phyloP scores from a whole-genome alignment of 2,797 vertebrate species.

The Spinus olivaceus region DNA sequence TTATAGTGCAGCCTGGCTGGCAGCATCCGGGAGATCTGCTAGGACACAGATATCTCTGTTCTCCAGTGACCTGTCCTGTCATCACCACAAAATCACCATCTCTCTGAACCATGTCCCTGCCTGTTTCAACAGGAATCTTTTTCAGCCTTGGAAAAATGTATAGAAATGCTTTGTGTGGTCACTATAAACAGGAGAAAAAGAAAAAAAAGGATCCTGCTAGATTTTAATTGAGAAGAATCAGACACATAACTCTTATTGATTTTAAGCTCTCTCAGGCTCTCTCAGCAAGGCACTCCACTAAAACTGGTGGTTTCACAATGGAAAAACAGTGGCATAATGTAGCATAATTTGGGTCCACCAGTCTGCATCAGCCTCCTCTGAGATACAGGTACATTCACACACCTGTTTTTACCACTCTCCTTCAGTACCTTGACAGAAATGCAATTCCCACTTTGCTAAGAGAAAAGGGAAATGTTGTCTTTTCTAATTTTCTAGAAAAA shows the following conservation, averaged over 20 bases:
- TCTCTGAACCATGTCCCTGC: not conserved
- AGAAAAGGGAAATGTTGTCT: not conserved
- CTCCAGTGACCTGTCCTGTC: not conserved
- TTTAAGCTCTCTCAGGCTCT: not conserved
- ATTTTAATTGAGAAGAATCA: not conserved
- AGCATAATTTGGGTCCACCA: not conserved
- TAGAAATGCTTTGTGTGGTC: not conserved
- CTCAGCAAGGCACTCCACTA: not conserved
- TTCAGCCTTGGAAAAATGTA: not conserved
- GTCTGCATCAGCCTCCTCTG: not conserved
- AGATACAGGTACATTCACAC: not conserved
- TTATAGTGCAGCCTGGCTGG: not conserved
- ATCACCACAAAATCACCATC: not conserved
- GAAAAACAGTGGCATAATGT: not conserved
- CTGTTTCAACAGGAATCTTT: not conserved
- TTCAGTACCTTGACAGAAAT: not conserved
- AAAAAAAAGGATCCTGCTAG: not conserved
- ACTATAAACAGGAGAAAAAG: not conserved
- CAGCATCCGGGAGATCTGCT: not conserved
- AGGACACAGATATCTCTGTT: not conserved
- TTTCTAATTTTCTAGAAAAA: not conserved
- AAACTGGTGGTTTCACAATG: not conserved
- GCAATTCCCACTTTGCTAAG: not conserved
- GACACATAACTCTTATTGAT: not conserved
- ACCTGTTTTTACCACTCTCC: not conserved